Evolutionary conservation across 1,140 invertebrate species (phyloP), one percentile per base, ranked within the genome.

Genomic region (Berghia stephanieae): DNA sequence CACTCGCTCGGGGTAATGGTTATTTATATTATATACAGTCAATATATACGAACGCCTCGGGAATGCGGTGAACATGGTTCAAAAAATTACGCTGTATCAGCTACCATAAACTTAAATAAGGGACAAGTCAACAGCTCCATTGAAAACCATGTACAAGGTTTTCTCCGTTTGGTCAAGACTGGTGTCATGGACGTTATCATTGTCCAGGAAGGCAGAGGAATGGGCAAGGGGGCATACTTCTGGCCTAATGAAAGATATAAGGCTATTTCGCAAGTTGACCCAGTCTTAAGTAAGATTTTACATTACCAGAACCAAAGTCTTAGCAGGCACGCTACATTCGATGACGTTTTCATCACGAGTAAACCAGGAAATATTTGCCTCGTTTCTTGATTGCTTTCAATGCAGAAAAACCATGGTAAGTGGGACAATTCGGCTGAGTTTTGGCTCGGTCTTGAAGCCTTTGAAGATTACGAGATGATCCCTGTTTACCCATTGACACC

Each of bases 391-490:
- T n/a, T 31, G 71, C 43, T 38, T 79, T 81, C 57, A n/a, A n/a
- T n/a, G n/a, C n/a, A n/a, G n/a, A n/a, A n/a, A n/a, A n/a, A n/a
- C n/a, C n/a, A n/a, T n/a, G n/a, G n/a, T n/a, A n/a, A n/a, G n/a
- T n/a, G n/a, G n/a, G n/a, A n/a, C n/a, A n/a, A n/a, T n/a, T n/a
- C n/a, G n/a, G n/a, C n/a, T n/a, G 84, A 83, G 6, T 68, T 85
- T 4, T 86, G 85, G 85, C 46, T 85, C 2, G 80, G 81, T 42
- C 70, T 85, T 21, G 83, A 86, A 72, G 83, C 84, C 0, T 85
- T 82, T 75, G 84, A 85, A 31, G 75, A 81, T 49, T 86, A 3
- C 71, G 80, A 72, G 78, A 83, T 40, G 82, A 85, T 31, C 82
- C 81, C 0, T 85, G 83, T 75, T 63, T 84, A 21, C 83, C 81